phyloP scores from a whole-genome alignment of 2,113 vertebrate genomes.

The Phylloscopus whistleri region DNA sequence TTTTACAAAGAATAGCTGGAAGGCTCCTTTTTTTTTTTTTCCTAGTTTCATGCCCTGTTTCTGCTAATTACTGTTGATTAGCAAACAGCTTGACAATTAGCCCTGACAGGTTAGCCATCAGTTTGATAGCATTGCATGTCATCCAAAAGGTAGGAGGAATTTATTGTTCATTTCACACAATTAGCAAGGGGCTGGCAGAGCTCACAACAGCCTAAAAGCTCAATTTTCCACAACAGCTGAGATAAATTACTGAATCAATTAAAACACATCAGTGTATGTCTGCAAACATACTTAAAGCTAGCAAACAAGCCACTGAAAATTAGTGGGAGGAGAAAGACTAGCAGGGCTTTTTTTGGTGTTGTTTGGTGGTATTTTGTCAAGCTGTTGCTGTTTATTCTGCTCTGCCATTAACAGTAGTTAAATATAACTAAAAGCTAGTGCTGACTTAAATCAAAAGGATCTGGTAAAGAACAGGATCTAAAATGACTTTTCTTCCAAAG shows the following conservation, averaged over 20 bases:
- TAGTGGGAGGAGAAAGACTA: background rate
- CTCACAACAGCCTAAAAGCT: background rate
- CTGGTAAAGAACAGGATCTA: background rate
- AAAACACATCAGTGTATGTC: background rate
- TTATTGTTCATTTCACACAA: background rate
- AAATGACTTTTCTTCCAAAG: slow-evolving; percentile 41
- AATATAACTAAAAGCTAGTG: background rate
- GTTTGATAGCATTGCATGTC: background rate
- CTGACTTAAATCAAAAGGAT: background rate
- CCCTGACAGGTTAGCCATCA: background rate
- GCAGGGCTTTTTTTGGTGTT: background rate
- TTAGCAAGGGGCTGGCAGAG: slow-evolving; percentile 5
- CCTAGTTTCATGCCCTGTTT: background rate
- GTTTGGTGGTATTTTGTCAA: background rate
- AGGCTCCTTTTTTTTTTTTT: background rate
- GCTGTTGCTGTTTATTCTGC: background rate
- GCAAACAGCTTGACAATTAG: slow-evolving; percentile 13
- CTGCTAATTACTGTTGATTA: slow-evolving; percentile 6
- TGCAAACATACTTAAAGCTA: slow-evolving; percentile 17
- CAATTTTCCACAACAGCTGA: background rate
- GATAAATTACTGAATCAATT: slow-evolving; percentile 21
- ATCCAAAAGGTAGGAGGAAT: background rate
- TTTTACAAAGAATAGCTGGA: background rate
- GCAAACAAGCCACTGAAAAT: background rate
- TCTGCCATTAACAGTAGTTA: background rate